Evolutionary conservation across 1,140 invertebrate species (phyloP).

Genomic region (Lamellibrachia luymesi): DNA sequence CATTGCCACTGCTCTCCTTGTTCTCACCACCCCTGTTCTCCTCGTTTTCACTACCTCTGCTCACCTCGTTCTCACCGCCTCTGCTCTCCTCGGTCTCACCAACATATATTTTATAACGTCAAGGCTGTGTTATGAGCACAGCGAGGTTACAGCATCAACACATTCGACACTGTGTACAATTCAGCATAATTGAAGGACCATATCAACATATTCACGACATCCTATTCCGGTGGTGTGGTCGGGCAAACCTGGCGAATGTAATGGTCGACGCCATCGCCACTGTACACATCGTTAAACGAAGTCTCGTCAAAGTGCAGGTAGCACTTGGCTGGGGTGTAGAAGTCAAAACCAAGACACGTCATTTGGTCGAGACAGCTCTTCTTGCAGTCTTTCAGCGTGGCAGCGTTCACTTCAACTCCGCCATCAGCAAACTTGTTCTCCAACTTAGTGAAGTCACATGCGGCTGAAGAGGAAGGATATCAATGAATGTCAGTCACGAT

Average conservation of each 20-base stretch:
- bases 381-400: neutral
- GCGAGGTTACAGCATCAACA: too few relatives aligned
- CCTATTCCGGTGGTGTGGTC: neutral
- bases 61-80: too few relatives aligned
- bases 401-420: neutral
- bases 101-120: too few relatives aligned
- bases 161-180: too few relatives aligned
- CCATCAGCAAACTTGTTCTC: neutral
- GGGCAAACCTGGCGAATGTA: neutral
- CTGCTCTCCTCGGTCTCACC: too few relatives aligned
- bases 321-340: neutral
- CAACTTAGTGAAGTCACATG: neutral
- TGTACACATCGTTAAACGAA: neutral
- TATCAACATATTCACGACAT: too few relatives aligned
- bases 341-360: neutral
- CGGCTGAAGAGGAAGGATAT: neutral
- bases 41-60: too few relatives aligned
- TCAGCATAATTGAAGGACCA: too few relatives aligned
- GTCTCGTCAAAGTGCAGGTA: neutral
- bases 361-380: neutral
- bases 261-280: neutral
- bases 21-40: too few relatives aligned
- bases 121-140: too few relatives aligned
- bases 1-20: too few relatives aligned
- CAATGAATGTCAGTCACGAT: too few relatives aligned